phyloP scores from a whole-genome alignment of 2,113 vertebrate species.

The Eleginops maclovinus region DNA sequence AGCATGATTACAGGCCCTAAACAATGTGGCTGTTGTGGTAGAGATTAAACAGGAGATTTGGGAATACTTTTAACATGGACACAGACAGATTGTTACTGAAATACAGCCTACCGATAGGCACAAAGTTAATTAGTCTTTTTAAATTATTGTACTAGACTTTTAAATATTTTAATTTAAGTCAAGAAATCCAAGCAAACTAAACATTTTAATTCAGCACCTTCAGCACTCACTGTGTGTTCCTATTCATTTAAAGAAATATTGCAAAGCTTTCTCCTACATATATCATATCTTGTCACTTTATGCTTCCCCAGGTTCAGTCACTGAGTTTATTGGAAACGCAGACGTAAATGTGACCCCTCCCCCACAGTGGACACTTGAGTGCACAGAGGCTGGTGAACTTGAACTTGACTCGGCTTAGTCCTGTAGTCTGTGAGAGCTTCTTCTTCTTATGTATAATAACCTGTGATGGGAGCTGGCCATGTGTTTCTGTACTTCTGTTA shows the following conservation, averaged over 20 bases:
- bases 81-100: background rate
- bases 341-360: background rate
- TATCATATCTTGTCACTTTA: background rate
- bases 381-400: constrained; percentile 78
- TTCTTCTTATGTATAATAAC: background rate
- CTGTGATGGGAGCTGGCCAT: constrained; percentile 22
- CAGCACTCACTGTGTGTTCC: background rate
- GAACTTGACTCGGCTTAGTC: constrained; percentile 66
- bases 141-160: background rate
- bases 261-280: constrained; percentile 11
- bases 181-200: background rate
- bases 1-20: constrained; percentile 16
- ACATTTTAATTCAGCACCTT: background rate
- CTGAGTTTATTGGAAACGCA: constrained; percentile 23
- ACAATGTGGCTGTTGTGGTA: constrained; percentile 21
- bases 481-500: constrained; percentile 21
- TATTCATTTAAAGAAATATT: background rate
- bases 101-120: background rate
- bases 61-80: background rate
- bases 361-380: constrained; percentile 21
- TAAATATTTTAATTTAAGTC: background rate
- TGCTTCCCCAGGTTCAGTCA: background rate
- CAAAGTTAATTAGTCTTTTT: background rate
- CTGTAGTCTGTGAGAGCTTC: constrained; percentile 6
- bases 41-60: constrained; percentile 5